Evolutionary conservation across 2,888 invertebrate species (phyloP), one percentile per base, ranked within the genome.

Genomic region (Masnerella sp.): DNA sequence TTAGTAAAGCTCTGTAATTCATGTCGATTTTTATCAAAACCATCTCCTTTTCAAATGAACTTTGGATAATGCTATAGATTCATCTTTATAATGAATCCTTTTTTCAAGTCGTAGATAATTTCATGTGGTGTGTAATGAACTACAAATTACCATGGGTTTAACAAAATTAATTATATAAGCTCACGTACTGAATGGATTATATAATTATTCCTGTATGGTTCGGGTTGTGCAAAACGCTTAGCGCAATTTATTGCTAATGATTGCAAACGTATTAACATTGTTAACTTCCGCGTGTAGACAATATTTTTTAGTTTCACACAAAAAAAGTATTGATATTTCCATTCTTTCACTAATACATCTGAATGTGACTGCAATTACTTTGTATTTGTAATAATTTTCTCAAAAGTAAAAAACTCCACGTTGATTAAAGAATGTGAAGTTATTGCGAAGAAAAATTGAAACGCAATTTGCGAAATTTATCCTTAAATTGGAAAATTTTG

Each of bases 111-210:
- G 25, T 25, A 32, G 32, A 32, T 5, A 30, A 32, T 32, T 49
- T 32, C 18, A 18, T 32, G 17, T 18, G 12, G 9, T 32, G 18
- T 5, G 18, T 49, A 49, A 49, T 34, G 32, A 22, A 2, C 36
- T 22, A 20, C 5, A 14, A 51, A 51, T 34, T 34, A 5, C 51
- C 20, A 28, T 22, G 36, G 36, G 36, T 51, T 51, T 20, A 51
- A 51, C 22, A 51, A n/a, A n/a, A n/a, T n/a, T n/a, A 51, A 51
- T 51, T 51, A 14, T 22, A 20, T 20, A 51, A 51, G n/a, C n/a
- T 28, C n/a, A 22, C 7, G 14, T 49, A 49, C 36, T 36, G 36
- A 51, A 51, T 51, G n/a, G 22, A 51, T 51, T 51, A 51, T 36
- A 22, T 51, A 51, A 51, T 51, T 51, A 20, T 20, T 15, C 1